A percentile compares a stretch with the other conserved stretches of the same genome.
These are phyloP conservation scores for Crocodylus rhombifer DNA, from an alignment of 2,797 vertebrate genomes.

Conservation along the genomic window DNA sequence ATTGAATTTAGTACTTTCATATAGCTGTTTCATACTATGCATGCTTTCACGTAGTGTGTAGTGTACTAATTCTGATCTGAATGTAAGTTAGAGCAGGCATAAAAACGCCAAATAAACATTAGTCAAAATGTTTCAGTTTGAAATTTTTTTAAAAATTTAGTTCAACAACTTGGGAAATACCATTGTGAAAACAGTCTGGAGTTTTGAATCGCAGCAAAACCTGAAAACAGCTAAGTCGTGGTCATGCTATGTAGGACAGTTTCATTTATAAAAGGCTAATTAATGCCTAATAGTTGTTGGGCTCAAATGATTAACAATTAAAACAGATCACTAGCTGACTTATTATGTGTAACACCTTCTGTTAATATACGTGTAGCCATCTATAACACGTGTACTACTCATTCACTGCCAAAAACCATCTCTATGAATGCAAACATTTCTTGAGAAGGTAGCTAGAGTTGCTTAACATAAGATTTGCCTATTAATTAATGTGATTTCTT, in stretches of 20 bases:
- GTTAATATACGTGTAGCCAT: not conserved
- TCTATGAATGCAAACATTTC: not conserved
- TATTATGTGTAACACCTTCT: not conserved
- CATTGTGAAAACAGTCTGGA: not conserved
- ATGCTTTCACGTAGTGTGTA: too few species aligned
- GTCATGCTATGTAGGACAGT: not conserved
- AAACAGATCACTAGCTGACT: not conserved
- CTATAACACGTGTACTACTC: not conserved
- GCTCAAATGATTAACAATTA: not conserved
- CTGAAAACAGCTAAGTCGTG: not conserved
- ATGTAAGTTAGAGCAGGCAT: accelerated
- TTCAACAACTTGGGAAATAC: not conserved
- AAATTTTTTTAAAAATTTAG: not conserved
- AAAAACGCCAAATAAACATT: not conserved
- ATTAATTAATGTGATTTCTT: not conserved
- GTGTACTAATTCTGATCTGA: too few species aligned
- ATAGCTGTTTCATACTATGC: not conserved
- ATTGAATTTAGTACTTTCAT: not conserved
- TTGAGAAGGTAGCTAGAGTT: not conserved
- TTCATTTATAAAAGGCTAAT: not conserved
- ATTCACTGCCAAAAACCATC: not conserved
- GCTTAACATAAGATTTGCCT: not conserved
- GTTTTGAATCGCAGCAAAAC: not conserved
- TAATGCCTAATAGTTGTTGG: not conserved
- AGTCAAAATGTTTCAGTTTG: not conserved